phyloP scores from a whole-genome alignment of 2,888 invertebrate species.

The Tricholauxania praeusta region DNA sequence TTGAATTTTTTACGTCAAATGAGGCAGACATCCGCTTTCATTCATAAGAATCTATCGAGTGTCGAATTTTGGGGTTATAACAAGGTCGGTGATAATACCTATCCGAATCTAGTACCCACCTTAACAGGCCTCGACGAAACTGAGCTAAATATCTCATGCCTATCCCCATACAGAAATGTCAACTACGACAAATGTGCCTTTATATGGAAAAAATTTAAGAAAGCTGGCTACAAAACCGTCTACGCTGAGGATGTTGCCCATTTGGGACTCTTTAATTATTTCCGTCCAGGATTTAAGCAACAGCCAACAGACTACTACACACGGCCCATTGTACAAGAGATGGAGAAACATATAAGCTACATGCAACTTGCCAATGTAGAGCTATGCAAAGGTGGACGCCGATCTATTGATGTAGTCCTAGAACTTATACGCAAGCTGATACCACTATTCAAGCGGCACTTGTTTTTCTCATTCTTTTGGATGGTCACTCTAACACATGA shows the following conservation, averaged over 20 bases:
- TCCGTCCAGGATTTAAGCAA: constrained; percentile 80
- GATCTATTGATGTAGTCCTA: constrained; percentile 78
- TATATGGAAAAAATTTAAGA: constrained; percentile 84
- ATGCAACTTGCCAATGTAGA: constrained; percentile 62
- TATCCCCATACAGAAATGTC: constrained; percentile 69
- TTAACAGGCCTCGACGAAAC: constrained; percentile 78
- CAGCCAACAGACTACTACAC: constrained; percentile 89
- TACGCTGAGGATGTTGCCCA: constrained; percentile 86
- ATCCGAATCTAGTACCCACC: constrained; percentile 88
- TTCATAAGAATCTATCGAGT: constrained; percentile 68
- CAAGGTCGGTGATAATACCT: constrained; percentile 95
- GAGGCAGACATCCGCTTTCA: constrained; percentile 75
- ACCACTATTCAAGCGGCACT: constrained; percentile 71
- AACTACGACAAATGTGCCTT: constrained; percentile 85
- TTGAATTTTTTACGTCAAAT: constrained; percentile 87
- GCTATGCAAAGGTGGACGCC: constrained; percentile 64
- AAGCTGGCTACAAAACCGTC: constrained; percentile 80
- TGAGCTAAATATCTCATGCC: constrained; percentile 76
- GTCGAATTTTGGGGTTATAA: constrained; percentile 89
- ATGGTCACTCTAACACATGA: constrained; percentile 87
- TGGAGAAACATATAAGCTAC: constrained; percentile 77
- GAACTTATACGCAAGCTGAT: constrained; percentile 78
- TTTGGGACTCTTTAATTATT: constrained; percentile 85
- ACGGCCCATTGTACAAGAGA: constrained; percentile 78
- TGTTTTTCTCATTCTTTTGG: constrained; percentile 88